phyloP scores from a whole-genome alignment of 2,113 vertebrate species.

The Lasiurus borealis region DNA sequence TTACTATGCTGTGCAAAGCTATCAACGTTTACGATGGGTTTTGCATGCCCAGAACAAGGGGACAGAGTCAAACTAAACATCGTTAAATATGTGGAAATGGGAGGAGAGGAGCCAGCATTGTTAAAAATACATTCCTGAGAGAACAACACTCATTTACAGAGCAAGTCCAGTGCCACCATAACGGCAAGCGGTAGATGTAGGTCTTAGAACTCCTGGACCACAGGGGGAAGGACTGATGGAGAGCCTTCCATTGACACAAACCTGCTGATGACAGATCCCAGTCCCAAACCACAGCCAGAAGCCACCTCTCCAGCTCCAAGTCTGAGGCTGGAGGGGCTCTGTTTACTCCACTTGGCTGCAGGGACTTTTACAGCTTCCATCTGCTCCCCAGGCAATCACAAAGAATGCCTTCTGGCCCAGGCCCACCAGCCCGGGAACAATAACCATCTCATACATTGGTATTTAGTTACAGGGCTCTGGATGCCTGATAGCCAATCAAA shows the following conservation, averaged over 20 bases:
- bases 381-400: conserved; percentile 57
- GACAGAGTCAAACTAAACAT: not conserved
- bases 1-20: not conserved
- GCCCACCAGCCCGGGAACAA: conserved; percentile 65
- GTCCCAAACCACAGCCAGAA: not conserved
- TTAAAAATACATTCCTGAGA: conserved; percentile 25
- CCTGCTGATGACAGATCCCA: not conserved
- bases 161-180: conserved; percentile 14
- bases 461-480: conserved; percentile 79
- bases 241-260: not conserved
- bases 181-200: not conserved
- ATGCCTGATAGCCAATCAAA: conserved; percentile 81
- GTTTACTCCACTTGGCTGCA: conserved; percentile 65
- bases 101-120: not conserved
- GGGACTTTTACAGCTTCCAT: conserved; percentile 72
- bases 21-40: not conserved
- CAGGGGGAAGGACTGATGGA: not conserved
- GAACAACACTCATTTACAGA: conserved; percentile 30
- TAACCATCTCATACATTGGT: conserved; percentile 83
- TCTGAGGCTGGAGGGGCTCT: conserved; percentile 30
- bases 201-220: not conserved
- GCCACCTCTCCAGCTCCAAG: conserved; percentile 32
- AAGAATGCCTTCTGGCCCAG: conserved; percentile 77
- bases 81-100: not conserved
- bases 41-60: not conserved